Evolutionary conservation across 2,797 vertebrate species (phyloP), one percentile per base, ranked within the genome.

Genomic region (Microctenopoma lineatum): DNA sequence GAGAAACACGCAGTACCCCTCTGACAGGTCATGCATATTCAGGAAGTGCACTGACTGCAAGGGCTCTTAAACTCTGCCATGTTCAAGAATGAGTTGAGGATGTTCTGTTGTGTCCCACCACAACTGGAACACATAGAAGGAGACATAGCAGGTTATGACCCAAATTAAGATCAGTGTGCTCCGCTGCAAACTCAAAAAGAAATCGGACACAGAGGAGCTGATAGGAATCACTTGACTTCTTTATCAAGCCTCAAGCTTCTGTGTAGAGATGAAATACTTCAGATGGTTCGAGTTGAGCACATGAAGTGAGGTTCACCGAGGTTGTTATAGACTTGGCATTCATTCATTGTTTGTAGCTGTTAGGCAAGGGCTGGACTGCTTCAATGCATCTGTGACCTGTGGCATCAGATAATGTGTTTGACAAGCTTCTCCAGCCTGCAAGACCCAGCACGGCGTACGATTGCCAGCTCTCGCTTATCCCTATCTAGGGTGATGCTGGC

Each of bases 11-110:
- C n/a, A 75, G 45, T 65, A 56, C 15, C 47, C 39, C 50, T 45
- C 48, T 53, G 82, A 73, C 66, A 52, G 76, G 58, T 73, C 60
- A 92, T 90, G 81, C 91, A 83, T 90, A 91, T 92, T 90, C 84
- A 88, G 62, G 70, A 59, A 59, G 75, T 38, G 61, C 71, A 38
- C 66, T 25, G 51, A 48, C 61, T 32, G 27, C 59, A 29, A 53
- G 50, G 64, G 59, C 59, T 65, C 58, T 59, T 42, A 78, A 62
- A 72, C 66, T 59, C 71, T 70, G 84, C 72, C 86, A 88, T 93
- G 91, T 74, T 72, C 76, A 45, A 75, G 86, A 93, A 93, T 92
- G 75, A 90, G 63, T 84, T 84, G 64, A 67, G 36, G 84, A 76
- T 68, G 92, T 91, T 88, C 86, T 71, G 75, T 77, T 60, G 59